Base-by-base conservation (phyloP, 2,888 invertebrate genomes). In the Tenthredo amoena region DNA sequence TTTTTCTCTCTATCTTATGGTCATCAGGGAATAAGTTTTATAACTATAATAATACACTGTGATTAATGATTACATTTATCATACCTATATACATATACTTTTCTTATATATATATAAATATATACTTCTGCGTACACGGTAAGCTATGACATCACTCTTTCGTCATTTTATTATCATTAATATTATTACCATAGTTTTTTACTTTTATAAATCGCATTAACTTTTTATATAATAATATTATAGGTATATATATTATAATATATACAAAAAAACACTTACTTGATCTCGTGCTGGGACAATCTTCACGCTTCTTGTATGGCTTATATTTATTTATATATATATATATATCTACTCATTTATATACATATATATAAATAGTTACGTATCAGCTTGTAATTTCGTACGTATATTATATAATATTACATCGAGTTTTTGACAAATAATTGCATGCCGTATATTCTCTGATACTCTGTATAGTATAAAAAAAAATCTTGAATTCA, bases 281-380 rank as follows among this genome's bases (percentile, higher is more conserved):
- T 68, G 86, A 87, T 89, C 87, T 87, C 88, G 86, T 89, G 90
- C 92, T 93, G 92, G 92, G 92, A 92, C 92, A 89, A 92, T 90
- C 92, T 91, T 91, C 91, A 89, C 86, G 88, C 88, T 87, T 89
- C 86, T 88, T 85, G 87, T 81, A 86, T 87, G 87, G 87, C 87
- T 88, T 79, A 55, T 79, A 34, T 55, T 34, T 76, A 43, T 43
- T 18, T n/a, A 72, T 18, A 72, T 72, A 40, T n/a, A 37, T 72
- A n/a, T 71, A 37, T 72, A n/a, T 71, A 10, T 12, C 4, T 37
- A 10, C 40, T 37, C 18, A 18, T 34, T 71, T 2, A 4, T 12
- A 15, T 40, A 40, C 40, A n/a, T 21, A 10, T 58, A 58, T 58
- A 58, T 21, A 21, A 43, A 43, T 43, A 43, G 12, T 43, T 47